Percentiles rank a stretch among this genome's conserved stretches.
phyloP scores from a whole-genome alignment of 1,140 invertebrate species.

The Chrysomallon squamiferum region DNA sequence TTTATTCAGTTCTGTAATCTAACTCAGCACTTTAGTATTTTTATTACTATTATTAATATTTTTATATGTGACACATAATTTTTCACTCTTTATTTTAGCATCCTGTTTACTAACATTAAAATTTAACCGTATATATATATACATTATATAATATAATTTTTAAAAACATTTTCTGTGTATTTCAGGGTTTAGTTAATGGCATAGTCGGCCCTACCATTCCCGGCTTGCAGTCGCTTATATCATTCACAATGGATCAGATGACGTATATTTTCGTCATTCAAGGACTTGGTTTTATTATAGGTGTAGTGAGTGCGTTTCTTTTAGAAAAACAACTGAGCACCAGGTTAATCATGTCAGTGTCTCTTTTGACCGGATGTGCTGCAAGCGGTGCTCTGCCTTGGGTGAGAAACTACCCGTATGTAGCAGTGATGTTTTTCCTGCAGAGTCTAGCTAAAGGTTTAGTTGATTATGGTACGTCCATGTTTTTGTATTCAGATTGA shows the following conservation, averaged over 20 bases:
- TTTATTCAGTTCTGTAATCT: too few species aligned
- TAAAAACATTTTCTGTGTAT: too few species aligned
- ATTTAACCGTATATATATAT: too few species aligned
- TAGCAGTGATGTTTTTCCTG: background rate
- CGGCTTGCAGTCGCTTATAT: background rate
- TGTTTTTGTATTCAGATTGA: background rate
- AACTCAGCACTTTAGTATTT: too few species aligned
- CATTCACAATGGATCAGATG: background rate
- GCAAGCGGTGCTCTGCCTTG: background rate
- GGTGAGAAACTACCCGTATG: background rate
- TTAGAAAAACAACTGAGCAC: background rate
- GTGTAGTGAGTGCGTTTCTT: background rate
- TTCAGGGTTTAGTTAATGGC: slow-evolving; percentile 4
- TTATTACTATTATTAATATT: too few species aligned
- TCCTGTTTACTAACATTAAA: too few species aligned
- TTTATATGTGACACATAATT: too few species aligned
- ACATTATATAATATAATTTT: too few species aligned
- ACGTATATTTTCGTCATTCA: slow-evolving; percentile 1
- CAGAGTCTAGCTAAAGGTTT: background rate
- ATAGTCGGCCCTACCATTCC: background rate
- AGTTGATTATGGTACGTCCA: background rate
- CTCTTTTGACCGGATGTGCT: background rate
- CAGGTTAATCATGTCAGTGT: background rate
- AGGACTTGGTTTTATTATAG: background rate
- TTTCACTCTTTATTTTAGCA: too few species aligned